Evolutionary conservation across 2,888 invertebrate species (phyloP).

Genomic region (Thera obeliscata): DNA sequence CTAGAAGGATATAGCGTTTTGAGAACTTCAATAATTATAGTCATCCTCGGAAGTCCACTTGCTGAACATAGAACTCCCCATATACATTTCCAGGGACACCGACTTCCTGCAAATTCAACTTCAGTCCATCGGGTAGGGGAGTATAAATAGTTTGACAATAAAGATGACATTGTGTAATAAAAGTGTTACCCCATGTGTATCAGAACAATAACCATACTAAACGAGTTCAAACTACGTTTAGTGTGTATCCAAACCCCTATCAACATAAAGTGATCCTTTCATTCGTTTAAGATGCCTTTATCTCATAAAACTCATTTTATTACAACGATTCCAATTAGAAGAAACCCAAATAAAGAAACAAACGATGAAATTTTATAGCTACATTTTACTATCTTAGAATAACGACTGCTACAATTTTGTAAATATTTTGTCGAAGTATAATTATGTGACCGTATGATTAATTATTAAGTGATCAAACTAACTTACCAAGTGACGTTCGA

Average conservation of each 20-base stretch:
- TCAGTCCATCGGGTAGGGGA: too few relatives aligned
- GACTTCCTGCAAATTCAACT: too few relatives aligned
- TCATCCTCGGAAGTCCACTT: too few relatives aligned
- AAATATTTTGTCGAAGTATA: background rate
- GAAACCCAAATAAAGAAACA: constrained; percentile 45
- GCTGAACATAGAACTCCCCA: too few relatives aligned
- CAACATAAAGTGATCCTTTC: constrained; percentile 15
- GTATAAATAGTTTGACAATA: background rate
- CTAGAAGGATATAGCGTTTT: too few relatives aligned
- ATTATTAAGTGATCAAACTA: too few relatives aligned
- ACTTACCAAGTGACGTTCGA: too few relatives aligned
- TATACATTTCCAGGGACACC: too few relatives aligned
- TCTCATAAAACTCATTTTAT: constrained; percentile 47
- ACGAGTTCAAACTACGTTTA: constrained; percentile 1
- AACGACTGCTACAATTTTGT: constrained; percentile 6
- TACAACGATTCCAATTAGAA: constrained; percentile 44
- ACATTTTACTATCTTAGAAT: constrained; percentile 17
- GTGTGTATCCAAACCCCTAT: constrained; percentile 20
- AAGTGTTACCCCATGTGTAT: background rate
- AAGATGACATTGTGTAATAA: background rate
- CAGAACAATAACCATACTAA: constrained; percentile 1
- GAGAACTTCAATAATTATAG: too few relatives aligned
- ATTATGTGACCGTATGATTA: too few relatives aligned
- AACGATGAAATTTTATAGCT: constrained; percentile 15
- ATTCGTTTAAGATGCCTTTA: constrained; percentile 40